Evolutionary conservation across 2,797 vertebrate genomes (phyloP).

Genomic region (Neosilurus mollespiculum): DNA sequence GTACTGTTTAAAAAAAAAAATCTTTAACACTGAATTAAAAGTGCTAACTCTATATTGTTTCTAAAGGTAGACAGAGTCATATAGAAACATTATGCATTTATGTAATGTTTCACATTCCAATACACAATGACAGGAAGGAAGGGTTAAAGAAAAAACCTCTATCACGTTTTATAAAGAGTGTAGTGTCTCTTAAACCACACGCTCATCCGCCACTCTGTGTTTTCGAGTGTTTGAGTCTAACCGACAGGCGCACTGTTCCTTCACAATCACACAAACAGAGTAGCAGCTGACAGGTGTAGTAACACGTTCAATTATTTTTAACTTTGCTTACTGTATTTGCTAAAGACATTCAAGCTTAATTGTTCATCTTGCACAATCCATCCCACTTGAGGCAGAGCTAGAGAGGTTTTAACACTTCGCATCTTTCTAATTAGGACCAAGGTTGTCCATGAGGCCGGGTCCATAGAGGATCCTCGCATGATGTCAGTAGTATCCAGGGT

Average conservation of each 20-base stretch:
- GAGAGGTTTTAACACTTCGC: neutral
- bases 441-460: neutral
- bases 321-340: neutral
- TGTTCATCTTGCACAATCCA: constrained; percentile 1
- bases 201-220: neutral
- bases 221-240: constrained; percentile 21
- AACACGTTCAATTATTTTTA: constrained; percentile 30
- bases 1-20: too few relatives aligned
- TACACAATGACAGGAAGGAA: constrained; percentile 51
- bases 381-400: neutral
- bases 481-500: neutral
- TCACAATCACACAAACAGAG: constrained; percentile 43
- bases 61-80: neutral
- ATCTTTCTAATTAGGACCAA: neutral
- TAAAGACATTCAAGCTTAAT: neutral
- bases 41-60: neutral
- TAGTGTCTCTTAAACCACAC: constrained; percentile 32
- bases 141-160: constrained; percentile 15
- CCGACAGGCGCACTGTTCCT: constrained; percentile 30
- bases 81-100: constrained; percentile 9
- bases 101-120: constrained; percentile 15
- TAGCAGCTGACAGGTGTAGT: constrained; percentile 54
- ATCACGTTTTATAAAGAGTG: constrained; percentile 33
- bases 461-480: neutral
- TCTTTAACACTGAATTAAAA: neutral